Percentiles rank a stretch among this genome's conserved stretches.
Conservation (phyloP, 2,888 invertebrate species). For the Bombylius discolor region DNA sequence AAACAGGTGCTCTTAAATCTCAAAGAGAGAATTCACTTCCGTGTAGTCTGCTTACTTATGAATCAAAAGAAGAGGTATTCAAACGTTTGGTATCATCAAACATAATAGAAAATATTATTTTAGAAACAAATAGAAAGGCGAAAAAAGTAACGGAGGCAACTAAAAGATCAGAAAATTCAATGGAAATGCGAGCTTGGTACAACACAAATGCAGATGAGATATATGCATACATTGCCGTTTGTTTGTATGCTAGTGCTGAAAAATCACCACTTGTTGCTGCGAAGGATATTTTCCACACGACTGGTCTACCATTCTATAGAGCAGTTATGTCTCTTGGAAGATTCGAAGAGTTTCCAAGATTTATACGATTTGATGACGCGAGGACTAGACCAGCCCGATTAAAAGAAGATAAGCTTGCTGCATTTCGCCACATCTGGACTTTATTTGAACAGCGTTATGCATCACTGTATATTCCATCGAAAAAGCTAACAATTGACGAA, state of each 20-base stretch:
- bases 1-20: neutral
- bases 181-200: neutral
- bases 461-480: neutral
- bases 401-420: neutral
- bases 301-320: neutral
- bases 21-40: neutral
- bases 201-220: neutral
- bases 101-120: neutral
- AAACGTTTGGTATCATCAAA: neutral
- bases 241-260: neutral
- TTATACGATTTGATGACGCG: conserved; percentile 3
- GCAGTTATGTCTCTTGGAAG: conserved; percentile 3
- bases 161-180: neutral
- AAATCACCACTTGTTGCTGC: neutral
- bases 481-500: conserved; percentile 3
- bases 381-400: conserved; percentile 1
- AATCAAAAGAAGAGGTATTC: neutral
- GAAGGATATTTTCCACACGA: neutral
- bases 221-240: neutral
- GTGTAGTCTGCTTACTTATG: neutral
- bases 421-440: neutral
- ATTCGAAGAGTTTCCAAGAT: conserved; percentile 2
- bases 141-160: neutral
- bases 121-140: neutral
- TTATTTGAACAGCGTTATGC: too few relatives aligned